A percentile compares a stretch with the other conserved stretches of the same genome.
Conservation (phyloP, 2,113 vertebrate species). For the Anthoscopus minutus region DNA sequence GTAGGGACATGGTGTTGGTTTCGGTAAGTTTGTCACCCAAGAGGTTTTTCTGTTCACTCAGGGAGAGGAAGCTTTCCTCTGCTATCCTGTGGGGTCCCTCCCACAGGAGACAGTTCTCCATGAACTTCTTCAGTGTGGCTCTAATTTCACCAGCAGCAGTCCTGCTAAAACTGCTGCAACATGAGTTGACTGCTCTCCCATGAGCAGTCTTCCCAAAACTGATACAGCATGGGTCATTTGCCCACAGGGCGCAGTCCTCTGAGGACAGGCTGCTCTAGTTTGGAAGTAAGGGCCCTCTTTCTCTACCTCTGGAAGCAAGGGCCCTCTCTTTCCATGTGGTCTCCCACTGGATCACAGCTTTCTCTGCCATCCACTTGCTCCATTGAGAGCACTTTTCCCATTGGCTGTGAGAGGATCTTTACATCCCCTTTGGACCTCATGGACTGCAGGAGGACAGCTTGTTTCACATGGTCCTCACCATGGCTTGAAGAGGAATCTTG, state of each 20-base stretch:
- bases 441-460: not conserved
- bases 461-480: not conserved
- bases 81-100: not conserved
- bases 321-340: not conserved
- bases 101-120: not conserved
- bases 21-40: not conserved
- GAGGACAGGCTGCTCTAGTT: not conserved
- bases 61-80: not conserved
- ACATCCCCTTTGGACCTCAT: not conserved
- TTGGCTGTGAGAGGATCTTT: not conserved
- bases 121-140: not conserved
- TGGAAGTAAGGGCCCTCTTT: not conserved
- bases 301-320: not conserved
- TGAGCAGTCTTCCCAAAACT: not conserved
- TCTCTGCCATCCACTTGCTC: no score
- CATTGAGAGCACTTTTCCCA: no score
- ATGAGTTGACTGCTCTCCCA: no score
- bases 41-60: not conserved
- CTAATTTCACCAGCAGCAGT: not conserved
- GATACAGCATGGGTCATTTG: fast-evolving
- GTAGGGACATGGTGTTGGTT: not conserved
- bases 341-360: not conserved
- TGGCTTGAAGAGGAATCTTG: fast-evolving
- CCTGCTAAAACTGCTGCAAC: not conserved
- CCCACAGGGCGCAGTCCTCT: fast-evolving